Conservation (phyloP, 2,797 vertebrate genomes). For the Clarias fuscus region DNA sequence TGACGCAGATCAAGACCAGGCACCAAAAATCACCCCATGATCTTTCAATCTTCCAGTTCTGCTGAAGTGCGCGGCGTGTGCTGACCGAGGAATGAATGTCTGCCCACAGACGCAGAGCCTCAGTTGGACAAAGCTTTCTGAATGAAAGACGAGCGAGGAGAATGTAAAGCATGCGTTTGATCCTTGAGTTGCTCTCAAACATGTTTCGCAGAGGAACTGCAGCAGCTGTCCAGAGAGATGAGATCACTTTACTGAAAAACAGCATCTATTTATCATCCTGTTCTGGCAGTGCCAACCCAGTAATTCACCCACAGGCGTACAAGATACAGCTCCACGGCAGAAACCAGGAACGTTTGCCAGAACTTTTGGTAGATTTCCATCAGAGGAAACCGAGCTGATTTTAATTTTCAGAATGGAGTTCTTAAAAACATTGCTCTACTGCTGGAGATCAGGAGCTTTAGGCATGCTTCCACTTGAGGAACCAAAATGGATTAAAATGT, state of each 20-base stretch:
- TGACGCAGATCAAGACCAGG: background rate
- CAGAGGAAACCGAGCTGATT: background rate
- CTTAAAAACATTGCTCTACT: background rate
- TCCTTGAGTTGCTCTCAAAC: background rate
- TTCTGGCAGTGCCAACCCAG: background rate
- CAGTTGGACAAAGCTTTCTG: slow-evolving; percentile 5
- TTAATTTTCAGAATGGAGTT: background rate
- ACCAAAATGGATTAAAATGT: background rate
- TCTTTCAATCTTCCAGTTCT: background rate
- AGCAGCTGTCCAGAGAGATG: background rate
- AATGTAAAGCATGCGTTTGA: slow-evolving; percentile 37
- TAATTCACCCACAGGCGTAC: background rate
- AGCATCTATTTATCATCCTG: background rate
- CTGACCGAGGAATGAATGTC: background rate
- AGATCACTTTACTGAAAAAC: slow-evolving; percentile 4
- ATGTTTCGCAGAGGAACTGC: slow-evolving; percentile 2
- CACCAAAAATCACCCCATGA: background rate
- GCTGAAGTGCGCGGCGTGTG: background rate
- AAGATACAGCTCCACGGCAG: background rate
- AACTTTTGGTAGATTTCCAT: background rate
- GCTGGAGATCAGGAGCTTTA: background rate
- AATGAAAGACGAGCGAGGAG: slow-evolving; percentile 26
- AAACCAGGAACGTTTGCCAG: background rate
- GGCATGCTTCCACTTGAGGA: background rate
- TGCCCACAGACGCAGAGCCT: background rate